phyloP scores from a whole-genome alignment of 2,888 invertebrate species.

The Microctonus hyperodae region DNA sequence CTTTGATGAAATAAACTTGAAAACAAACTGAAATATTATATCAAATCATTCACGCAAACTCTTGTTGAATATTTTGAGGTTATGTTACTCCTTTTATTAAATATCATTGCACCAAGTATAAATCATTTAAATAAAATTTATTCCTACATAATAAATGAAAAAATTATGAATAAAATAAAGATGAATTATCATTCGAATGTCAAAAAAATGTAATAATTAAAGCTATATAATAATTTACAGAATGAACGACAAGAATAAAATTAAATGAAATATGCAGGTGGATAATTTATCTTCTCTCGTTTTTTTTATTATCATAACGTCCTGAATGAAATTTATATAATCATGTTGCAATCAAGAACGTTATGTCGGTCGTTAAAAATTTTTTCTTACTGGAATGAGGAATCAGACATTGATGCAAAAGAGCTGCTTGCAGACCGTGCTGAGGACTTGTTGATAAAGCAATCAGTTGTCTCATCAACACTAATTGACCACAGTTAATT shows the following conservation, averaged over 20 bases:
- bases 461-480: not conserved
- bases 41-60: no score
- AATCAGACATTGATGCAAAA: not conserved
- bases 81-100: not conserved
- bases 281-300: no score
- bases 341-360: not conserved
- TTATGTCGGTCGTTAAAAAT: not conserved
- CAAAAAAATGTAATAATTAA: not conserved
- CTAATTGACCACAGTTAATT: not conserved
- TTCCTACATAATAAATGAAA: no score
- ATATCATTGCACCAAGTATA: not conserved
- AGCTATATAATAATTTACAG: not conserved
- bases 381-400: not conserved
- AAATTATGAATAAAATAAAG: not conserved
- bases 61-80: not conserved
- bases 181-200: not conserved
- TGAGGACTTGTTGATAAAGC: not conserved
- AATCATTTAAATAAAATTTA: not conserved
- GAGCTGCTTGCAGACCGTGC: constrained; percentile 4
- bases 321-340: constrained; percentile 2
- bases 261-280: not conserved
- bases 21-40: no score
- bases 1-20: no score
- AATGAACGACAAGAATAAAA: not conserved
- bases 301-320: not conserved